Evolutionary conservation across 2,888 invertebrate species (phyloP), one percentile per base, ranked within the genome.

Genomic region (Amiota communis): DNA sequence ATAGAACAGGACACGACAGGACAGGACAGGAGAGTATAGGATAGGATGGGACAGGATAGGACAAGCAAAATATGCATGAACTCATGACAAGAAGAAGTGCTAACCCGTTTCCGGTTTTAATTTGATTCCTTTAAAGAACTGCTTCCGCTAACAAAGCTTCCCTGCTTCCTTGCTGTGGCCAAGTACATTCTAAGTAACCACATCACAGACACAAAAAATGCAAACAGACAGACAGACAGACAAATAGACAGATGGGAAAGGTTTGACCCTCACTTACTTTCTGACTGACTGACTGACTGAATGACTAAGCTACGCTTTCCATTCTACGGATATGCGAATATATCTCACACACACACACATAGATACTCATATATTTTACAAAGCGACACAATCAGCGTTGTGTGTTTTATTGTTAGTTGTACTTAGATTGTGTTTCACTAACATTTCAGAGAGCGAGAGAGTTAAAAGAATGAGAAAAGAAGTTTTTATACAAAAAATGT

Each of bases 111-210:
- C 74, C 71, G 74, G 74, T 74, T 74, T 74, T 74, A 72, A 71
- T 74, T 72, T 74, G 69, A 63, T 71, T 53, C 64, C 47, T 20
- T 59, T 65, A 65, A 36, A 36, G 13, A 20, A 10, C 20, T 17
- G 20, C 23, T 61, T 61, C 61, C 61, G 48, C 11, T 65, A 65
- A 9, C 13, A 49, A 49, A 63, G 63, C 46, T 36, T 36, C 36
- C 36, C 36, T 59, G 59, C 59, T 59, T 59, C 59, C 11, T 8
- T 17, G 8, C 53, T 53, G n/a, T 49, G 68, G 65, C 72, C 61
- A 73, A 79, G 47, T 59, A 76, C 76, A 80, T 78, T 78, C 80
- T 78, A 80, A 81, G 80, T 76, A 80, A 81, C 80, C 81, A 81
- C 81, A 80, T 81, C 80, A 80, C 79, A 81, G 80, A 80, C 79